phyloP scores from a whole-genome alignment of 1,140 invertebrate genomes.

The Euschistus heros region DNA sequence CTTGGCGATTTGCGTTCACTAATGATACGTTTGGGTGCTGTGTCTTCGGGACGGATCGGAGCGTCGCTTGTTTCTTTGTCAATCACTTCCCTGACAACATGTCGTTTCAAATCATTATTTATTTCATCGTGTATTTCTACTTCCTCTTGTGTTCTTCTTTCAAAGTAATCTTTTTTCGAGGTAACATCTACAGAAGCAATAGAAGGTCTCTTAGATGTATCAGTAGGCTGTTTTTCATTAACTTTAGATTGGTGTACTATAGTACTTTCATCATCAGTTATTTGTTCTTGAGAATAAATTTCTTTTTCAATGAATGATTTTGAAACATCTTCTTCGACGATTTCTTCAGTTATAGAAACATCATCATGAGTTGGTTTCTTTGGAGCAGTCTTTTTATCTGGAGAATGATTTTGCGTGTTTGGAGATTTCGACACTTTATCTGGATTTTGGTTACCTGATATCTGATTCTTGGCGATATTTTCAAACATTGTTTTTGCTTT shows the following conservation, averaged over 20 bases:
- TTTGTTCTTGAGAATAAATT: background rate
- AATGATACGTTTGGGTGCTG: background rate
- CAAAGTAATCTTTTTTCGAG: slow-evolving; percentile 30
- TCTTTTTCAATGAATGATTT: background rate
- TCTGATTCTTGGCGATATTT: slow-evolving; percentile 40
- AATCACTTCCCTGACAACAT: background rate
- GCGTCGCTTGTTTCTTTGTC: slow-evolving; percentile 7
- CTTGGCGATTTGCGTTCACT: too few species aligned
- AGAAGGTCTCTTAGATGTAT: background rate
- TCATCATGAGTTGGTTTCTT: background rate
- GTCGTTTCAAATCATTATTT: slow-evolving; percentile 1
- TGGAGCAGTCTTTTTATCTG: background rate
- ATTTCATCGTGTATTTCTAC: background rate
- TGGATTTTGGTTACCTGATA: background rate
- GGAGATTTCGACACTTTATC: too few species aligned
- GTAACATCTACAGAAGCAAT: slow-evolving; percentile 19
- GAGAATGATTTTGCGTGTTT: too few species aligned
- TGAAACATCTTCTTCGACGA: background rate
- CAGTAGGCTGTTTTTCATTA: background rate
- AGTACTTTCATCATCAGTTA: background rate
- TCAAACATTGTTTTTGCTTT: slow-evolving; percentile 56
- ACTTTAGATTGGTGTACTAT: background rate
- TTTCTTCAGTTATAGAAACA: background rate
- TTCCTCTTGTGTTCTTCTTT: slow-evolving; percentile 27
- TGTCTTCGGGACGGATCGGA: background rate